Base-by-base conservation (phyloP, 2,888 invertebrate genomes). In the Diarsia mendica region DNA sequence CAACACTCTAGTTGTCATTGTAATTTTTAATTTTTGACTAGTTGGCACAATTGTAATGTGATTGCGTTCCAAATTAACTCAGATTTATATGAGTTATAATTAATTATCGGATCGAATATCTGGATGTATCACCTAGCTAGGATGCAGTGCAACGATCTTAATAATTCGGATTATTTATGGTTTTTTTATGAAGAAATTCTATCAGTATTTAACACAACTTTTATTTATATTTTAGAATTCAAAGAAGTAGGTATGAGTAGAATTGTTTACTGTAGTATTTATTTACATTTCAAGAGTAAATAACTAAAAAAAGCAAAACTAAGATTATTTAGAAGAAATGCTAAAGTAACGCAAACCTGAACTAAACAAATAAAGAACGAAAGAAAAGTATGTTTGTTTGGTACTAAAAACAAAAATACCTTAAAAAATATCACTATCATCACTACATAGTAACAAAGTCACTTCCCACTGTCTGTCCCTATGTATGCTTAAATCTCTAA, bases 61-160 rank as follows among this genome's bases (percentile, higher is more conserved):
- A 15, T 23, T 55, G 39, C 6, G 58, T 51, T 58, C 64, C 58
- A 82, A 77, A 74, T 60, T 64, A 74, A 53, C 46, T 66, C 28
- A 0, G 23, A 11, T 23, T 28, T 3, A 33, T 18, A 60, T n/a
- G 18, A 48, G 33, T 46, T 58, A 20, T 55, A 46, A 28, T 79
- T 46, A 68, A 28, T 69, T 51, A 60, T 71, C 10, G 13, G 39
- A 53, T 48, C n/a, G 28, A 51, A 23, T 80, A 46, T 58, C 18
- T 33, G 18, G 5, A 49, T 73, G 64, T 73, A 64, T 64, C 55
- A 64, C 71, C 13, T 28, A 28, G 10, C 13, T 28, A 28, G 10
- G 23, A n/a, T 46, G 15, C n/a, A 46, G 13, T 46, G 23, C 18
- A 46, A 23, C 39, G n/a, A 58, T 20, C 28, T 15, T 15, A 23